Percentiles rank a stretch among this genome's conserved stretches.
Evolutionary conservation across 2,888 invertebrate species (phyloP).

Genomic region (Nymphalis polychloros): DNA sequence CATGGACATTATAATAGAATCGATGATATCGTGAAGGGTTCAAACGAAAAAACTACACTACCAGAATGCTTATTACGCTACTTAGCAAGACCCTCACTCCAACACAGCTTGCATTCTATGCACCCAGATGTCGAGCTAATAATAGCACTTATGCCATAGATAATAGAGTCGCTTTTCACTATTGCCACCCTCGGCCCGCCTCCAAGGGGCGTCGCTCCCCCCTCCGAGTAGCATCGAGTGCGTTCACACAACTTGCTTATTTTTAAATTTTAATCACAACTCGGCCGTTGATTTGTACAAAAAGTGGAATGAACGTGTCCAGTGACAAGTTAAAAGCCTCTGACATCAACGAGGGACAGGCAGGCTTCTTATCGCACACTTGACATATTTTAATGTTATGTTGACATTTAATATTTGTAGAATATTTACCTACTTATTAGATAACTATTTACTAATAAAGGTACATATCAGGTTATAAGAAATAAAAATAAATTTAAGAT

Average conservation of each 20-base stretch:
- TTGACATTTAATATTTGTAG: not conserved
- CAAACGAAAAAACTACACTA: slow-evolving; percentile 62
- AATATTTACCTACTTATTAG: no score
- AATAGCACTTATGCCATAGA: slow-evolving; percentile 30
- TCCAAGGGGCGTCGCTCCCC: slow-evolving; percentile 76
- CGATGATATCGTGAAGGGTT: slow-evolving; percentile 46
- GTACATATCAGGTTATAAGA: no score
- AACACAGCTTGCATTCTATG: slow-evolving; percentile 70
- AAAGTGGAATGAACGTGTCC: slow-evolving; percentile 62
- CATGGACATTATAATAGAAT: slow-evolving; percentile 29
- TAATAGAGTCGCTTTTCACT: slow-evolving; percentile 48
- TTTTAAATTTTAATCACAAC: slow-evolving; percentile 79
- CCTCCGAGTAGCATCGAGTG: slow-evolving; percentile 53
- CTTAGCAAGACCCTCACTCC: slow-evolving; percentile 70
- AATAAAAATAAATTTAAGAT: no score
- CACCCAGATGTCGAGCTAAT: slow-evolving; percentile 44
- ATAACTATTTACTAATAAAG: no score
- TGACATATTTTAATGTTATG: slow-evolving; percentile 4
- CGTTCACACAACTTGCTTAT: slow-evolving; percentile 64
- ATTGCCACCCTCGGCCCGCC: slow-evolving; percentile 62
- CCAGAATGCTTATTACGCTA: slow-evolving; percentile 63
- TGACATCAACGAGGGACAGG: slow-evolving; percentile 17
- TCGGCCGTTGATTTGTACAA: slow-evolving; percentile 70
- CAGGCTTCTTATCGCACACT: slow-evolving; percentile 15
- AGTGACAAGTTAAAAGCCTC: slow-evolving; percentile 57